Base-by-base conservation (phyloP, 2,797 vertebrate species). In the Yasuhikotakia modesta region DNA sequence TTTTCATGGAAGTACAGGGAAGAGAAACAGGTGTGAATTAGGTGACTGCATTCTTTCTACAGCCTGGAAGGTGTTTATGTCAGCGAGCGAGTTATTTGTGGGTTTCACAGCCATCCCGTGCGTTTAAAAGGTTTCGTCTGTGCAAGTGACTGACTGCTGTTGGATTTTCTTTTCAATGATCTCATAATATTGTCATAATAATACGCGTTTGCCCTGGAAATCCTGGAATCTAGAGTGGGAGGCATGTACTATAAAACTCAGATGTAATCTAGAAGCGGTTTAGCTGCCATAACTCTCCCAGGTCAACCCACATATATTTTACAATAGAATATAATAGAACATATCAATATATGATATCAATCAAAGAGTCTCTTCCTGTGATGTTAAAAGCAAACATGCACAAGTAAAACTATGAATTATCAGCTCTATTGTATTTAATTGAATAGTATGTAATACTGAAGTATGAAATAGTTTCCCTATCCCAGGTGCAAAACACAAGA, bases 21-120 rank as follows among this genome's bases (percentile, higher is more conserved):
- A 57, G 63, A 21, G 50, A 58, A 78, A 30, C 57, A 73, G 79
- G 80, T 46, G 50, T 85, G 68, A 55, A 84, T 86, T 81, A 78
- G 80, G 75, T 68, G 6, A 78, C 73, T 73, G 52, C 70, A 72
- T 70, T 53, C 17, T 19, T 74, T 60, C 46, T 72, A 45, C 60
- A 66, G 43, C 60, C 39, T 57, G 13, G 21, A 80, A 69, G 69
- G 72, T 71, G 81, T 73, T 76, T 68, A 73, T 70, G 53, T 24
- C 74, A 19, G 46, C 57, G 61, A 76, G 45, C 57, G 17, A 43
- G 43, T 72, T 72, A 82, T 84, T 82, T 48, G 79, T 79, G 73
- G 45, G 19, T 78, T 17, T 64, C 57, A 24, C 21, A 10, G 61
- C 61, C 30, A 69, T 73, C 19, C 4, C 35, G 68, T 43, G 52